These are phyloP conservation scores for Aeoliscus strigatus DNA, from an alignment of 2,797 vertebrate species.

Conservation along the genomic window DNA sequence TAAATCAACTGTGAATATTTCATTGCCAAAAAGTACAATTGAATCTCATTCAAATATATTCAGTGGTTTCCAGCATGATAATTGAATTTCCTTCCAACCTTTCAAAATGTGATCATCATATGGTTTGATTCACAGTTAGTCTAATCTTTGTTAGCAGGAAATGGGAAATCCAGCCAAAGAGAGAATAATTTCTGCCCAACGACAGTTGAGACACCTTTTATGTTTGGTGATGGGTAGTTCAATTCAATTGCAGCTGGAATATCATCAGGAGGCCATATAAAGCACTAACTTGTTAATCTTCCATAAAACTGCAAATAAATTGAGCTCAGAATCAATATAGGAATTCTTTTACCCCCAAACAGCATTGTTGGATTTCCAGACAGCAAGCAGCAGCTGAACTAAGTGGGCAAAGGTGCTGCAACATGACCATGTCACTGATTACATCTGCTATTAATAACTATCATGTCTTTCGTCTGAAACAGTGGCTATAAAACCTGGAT, in stretches of 20 bases:
- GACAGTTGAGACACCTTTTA: slow-evolving; percentile 55
- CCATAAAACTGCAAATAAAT: slow-evolving; percentile 58
- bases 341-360: slow-evolving; percentile 52
- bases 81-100: slow-evolving; percentile 69
- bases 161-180: slow-evolving; percentile 60
- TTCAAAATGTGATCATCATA: slow-evolving; percentile 66
- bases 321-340: slow-evolving; percentile 51
- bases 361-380: slow-evolving; percentile 11
- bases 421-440: no score
- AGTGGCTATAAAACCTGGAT: no score
- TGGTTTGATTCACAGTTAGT: slow-evolving; percentile 70
- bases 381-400: slow-evolving; percentile 19
- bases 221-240: slow-evolving; percentile 61
- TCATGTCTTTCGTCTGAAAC: no score
- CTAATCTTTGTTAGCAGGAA: slow-evolving; percentile 63
- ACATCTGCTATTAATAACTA: no score
- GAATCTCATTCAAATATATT: slow-evolving; percentile 63
- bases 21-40: slow-evolving; percentile 62
- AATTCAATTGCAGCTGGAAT: slow-evolving; percentile 53
- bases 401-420: slow-evolving; percentile 5
- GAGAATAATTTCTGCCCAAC: slow-evolving; percentile 54
- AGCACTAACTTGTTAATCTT: slow-evolving; percentile 67
- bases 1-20: slow-evolving; percentile 63
- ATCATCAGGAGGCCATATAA: slow-evolving; percentile 55
- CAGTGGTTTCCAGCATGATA: slow-evolving; percentile 55